These are phyloP conservation scores for Tympanuchus pallidicinctus DNA, from an alignment of 2,113 vertebrate species.

Conservation along the genomic window DNA sequence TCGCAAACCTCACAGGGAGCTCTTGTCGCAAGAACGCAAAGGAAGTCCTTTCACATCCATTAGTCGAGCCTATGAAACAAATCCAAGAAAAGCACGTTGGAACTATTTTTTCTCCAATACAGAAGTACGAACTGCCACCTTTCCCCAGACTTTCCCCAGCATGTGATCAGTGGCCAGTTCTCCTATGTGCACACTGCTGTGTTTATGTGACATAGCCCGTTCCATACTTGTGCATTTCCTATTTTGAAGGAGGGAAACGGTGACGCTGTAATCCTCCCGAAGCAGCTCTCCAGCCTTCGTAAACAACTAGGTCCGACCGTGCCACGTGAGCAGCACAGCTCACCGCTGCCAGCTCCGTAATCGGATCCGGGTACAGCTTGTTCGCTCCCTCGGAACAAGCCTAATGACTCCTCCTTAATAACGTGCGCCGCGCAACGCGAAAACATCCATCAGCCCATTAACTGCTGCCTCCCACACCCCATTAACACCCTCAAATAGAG, in stretches of 20 bases:
- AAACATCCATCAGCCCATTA: background rate
- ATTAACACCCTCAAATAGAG: fast-evolving
- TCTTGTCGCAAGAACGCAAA: constrained; percentile 95
- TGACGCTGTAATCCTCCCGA: background rate
- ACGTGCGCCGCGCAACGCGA: fast-evolving
- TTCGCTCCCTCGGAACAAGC: background rate
- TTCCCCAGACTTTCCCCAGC: background rate
- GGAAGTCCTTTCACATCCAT: constrained; percentile 97
- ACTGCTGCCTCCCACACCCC: background rate
- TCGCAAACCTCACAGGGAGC: constrained; percentile 94
- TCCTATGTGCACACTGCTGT: fast-evolving
- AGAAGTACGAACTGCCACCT: background rate
- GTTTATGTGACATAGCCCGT: background rate
- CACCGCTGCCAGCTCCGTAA: background rate
- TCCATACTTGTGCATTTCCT: background rate
- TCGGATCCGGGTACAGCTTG: background rate
- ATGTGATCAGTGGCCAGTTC: background rate
- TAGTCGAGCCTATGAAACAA: constrained; percentile 86
- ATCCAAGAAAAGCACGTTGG: background rate
- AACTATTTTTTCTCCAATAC: too few relatives aligned
- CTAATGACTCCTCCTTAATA: background rate
- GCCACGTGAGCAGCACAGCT: background rate
- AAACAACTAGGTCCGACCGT: background rate
- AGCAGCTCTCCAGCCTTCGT: background rate
- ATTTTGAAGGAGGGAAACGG: background rate